Evolutionary conservation across 2,797 vertebrate genomes (phyloP).

Genomic region (Percopsis omiscomaycus): DNA sequence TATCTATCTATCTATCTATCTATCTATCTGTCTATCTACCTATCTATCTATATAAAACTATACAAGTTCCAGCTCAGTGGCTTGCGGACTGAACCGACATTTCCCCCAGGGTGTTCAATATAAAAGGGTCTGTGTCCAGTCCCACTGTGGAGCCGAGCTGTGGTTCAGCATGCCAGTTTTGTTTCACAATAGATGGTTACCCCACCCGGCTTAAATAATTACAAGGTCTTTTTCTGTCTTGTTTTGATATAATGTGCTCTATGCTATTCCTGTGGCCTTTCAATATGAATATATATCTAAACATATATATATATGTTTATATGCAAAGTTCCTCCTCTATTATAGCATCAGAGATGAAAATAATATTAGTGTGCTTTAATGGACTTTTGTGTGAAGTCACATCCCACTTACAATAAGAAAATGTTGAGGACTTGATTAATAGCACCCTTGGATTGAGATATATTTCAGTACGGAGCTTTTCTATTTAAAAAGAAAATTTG

Average conservation of each 20-base stretch:
- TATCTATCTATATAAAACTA: slow-evolving; percentile 37
- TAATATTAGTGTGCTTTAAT: slow-evolving; percentile 61
- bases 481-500: slow-evolving; percentile 74
- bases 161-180: slow-evolving; percentile 64
- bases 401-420: slow-evolving; percentile 57
- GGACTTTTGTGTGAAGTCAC: slow-evolving; percentile 53
- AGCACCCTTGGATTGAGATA: slow-evolving; percentile 65
- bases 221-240: slow-evolving; percentile 56
- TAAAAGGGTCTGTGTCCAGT: slow-evolving; percentile 34
- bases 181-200: slow-evolving; percentile 50
- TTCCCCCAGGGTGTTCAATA: slow-evolving; percentile 66
- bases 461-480: slow-evolving; percentile 71
- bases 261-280: slow-evolving; percentile 85
- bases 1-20: slow-evolving; percentile 1
- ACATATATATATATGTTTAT: slow-evolving; percentile 74
- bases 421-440: slow-evolving; percentile 51
- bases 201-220: slow-evolving; percentile 57
- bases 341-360: slow-evolving; percentile 62
- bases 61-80: slow-evolving; percentile 57
- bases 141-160: slow-evolving; percentile 45
- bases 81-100: slow-evolving; percentile 66
- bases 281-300: slow-evolving; percentile 70
- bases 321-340: slow-evolving; percentile 76
- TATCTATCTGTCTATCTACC: slow-evolving; percentile 5
- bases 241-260: slow-evolving; percentile 72